Evolutionary conservation across 2,888 invertebrate genomes (phyloP), one percentile per base, ranked within the genome.

Genomic region (Drosophila atripex): DNA sequence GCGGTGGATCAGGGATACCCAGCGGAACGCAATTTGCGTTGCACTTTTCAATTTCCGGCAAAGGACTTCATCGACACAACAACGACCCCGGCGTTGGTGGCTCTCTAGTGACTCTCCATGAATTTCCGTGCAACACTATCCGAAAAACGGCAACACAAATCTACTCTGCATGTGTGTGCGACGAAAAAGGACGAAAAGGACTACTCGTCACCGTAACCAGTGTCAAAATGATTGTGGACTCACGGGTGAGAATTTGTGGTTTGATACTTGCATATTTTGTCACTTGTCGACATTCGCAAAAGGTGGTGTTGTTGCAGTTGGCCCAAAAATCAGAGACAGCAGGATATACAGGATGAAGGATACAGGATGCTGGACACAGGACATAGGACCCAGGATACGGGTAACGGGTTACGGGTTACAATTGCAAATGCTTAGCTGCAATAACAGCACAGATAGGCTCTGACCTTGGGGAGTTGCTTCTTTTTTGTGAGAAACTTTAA

Each of bases 181-280:
- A 39, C 39, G 39, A 39, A 16, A 41, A 11, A 58, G 38, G 28
- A 39, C 16, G 60, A 47, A 47, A 6, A 38, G 55, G 55, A 56
- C 56, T 12, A 64, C 53, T 50, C 71, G 72, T 65, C 66, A 53
- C 72, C 49, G 77, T 82, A 78, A 86, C 88, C 80, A 84, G 84
- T 87, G 84, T 86, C 84, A 86, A 85, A 85, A 84, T 84, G 87
- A 84, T 84, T 86, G 84, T 87, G 86, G 84, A 87, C 83, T 83
- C 88, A 86, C 86, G 84, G 83, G 84, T 74, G 84, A 86, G 86
- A 87, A 86, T 85, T 87, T 85, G 84, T 80, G 84, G 84, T 87
- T 83, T 87, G 88, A 80, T 86, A 78, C 84, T 83, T 85, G 84
- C 84, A 85, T 85, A 87, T 85, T 84, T 85, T 85, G 84, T 87